Percentiles rank a stretch among this genome's conserved stretches.
Evolutionary conservation across 2,888 invertebrate species (phyloP).

Genomic region (Hyalella azteca): DNA sequence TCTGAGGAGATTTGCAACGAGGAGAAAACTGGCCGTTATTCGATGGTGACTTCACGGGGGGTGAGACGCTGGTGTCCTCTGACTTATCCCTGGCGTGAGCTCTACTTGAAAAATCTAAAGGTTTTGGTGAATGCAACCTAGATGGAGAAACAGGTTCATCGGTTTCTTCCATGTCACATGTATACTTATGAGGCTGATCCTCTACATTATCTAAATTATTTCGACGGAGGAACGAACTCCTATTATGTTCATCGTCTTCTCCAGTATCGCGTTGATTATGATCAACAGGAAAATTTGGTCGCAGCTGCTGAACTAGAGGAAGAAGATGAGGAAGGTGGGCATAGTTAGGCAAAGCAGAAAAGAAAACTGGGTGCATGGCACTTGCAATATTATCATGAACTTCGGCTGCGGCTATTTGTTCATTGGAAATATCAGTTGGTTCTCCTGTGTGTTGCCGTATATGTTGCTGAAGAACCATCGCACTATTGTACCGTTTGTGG

Average conservation of each 20-base stretch:
- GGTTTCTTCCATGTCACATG: constrained; percentile 43
- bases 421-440: constrained; percentile 81
- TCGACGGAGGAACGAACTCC: too few relatives aligned
- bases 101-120: constrained; percentile 15
- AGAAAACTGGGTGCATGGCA: constrained; percentile 66
- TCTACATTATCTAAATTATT: constrained; percentile 46
- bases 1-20: constrained; percentile 32
- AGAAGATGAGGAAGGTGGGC: constrained; percentile 62
- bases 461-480: constrained; percentile 39
- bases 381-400: constrained; percentile 75
- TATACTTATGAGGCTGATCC: constrained; percentile 41
- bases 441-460: constrained; percentile 89
- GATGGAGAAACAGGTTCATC: constrained; percentile 53
- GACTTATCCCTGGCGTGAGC: not conserved
- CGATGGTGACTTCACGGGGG: constrained; percentile 38
- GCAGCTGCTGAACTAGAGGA: constrained; percentile 56
- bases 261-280: constrained; percentile 44
- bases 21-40: constrained; percentile 43
- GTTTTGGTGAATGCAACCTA: constrained; percentile 59
- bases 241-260: constrained; percentile 53
- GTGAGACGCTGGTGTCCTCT: not conserved
- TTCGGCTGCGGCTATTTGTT: constrained; percentile 83
- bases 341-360: constrained; percentile 56
- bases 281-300: constrained; percentile 63
- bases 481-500: constrained; percentile 38